These are phyloP conservation scores for Mechanitis messenoides DNA, from an alignment of 2,888 invertebrate genomes.

Conservation along the genomic window DNA sequence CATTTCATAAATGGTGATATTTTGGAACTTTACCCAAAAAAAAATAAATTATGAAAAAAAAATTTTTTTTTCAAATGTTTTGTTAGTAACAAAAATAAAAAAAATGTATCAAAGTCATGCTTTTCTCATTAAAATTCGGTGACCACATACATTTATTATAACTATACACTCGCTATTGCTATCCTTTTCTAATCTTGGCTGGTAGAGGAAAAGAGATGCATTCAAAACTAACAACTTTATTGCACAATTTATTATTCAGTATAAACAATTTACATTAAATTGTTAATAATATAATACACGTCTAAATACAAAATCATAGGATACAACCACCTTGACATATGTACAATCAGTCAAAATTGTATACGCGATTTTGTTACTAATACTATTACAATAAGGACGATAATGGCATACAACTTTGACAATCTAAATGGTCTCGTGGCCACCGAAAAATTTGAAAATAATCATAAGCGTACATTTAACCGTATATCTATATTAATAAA, in stretches of 20 bases:
- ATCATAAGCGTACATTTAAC: constrained; percentile 7
- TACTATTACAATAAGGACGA: constrained; percentile 9
- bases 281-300: constrained; percentile 20
- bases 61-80: background rate
- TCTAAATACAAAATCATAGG: constrained; percentile 20
- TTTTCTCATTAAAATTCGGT: background rate
- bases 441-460: constrained; percentile 19
- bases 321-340: constrained; percentile 26
- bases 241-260: constrained; percentile 26
- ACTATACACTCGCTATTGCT: background rate
- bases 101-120: background rate
- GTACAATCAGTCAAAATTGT: constrained; percentile 32
- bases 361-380: constrained; percentile 18
- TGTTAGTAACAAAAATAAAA: constrained; percentile 4
- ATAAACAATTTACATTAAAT: constrained; percentile 23
- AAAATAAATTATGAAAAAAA: constrained; percentile 1
- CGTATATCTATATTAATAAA: constrained; percentile 54
- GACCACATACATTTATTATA: background rate
- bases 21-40: constrained; percentile 17
- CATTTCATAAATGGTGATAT: constrained; percentile 16
- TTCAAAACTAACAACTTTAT: constrained; percentile 23
- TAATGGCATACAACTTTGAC: constrained; percentile 28
- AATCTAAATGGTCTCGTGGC: constrained; percentile 14
- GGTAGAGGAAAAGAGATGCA: constrained; percentile 20
- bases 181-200: constrained; percentile 28